These are phyloP conservation scores for Aphidius colemani DNA, from an alignment of 2,888 invertebrate genomes.

Conservation along the genomic window DNA sequence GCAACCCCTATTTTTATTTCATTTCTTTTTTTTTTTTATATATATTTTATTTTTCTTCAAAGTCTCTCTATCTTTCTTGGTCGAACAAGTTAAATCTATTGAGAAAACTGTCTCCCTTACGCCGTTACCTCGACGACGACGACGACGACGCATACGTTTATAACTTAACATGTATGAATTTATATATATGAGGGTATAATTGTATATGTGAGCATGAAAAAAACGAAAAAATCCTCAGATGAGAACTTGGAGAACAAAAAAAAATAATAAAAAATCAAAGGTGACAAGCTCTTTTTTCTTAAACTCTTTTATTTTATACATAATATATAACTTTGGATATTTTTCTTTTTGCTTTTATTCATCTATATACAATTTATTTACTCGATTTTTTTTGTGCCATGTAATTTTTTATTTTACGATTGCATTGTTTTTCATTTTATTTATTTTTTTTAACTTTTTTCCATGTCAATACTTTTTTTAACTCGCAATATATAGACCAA, in stretches of 20 bases:
- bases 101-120: slow-evolving; percentile 18
- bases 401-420: neutral
- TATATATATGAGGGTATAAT: slow-evolving; percentile 3
- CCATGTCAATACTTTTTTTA: slow-evolving; percentile 32
- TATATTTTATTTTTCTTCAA: slow-evolving; percentile 16
- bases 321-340: too few species aligned
- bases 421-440: slow-evolving; percentile 18
- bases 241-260: too few species aligned
- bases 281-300: slow-evolving; percentile 45
- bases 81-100: neutral
- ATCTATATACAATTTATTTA: neutral
- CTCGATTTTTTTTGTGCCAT: neutral
- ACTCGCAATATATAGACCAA: neutral
- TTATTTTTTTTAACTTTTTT: neutral
- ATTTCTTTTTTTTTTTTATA: slow-evolving; percentile 12
- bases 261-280: slow-evolving; percentile 30
- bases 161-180: slow-evolving; percentile 17
- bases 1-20: slow-evolving; percentile 10
- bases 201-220: neutral
- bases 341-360: too few species aligned
- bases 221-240: too few species aligned
- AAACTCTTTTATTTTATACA: slow-evolving; percentile 30
- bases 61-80: slow-evolving; percentile 28
- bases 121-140: slow-evolving; percentile 18
- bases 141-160: slow-evolving; percentile 19